phyloP scores from a whole-genome alignment of 1,140 invertebrate species.

The Paraescarpia echinospica region DNA sequence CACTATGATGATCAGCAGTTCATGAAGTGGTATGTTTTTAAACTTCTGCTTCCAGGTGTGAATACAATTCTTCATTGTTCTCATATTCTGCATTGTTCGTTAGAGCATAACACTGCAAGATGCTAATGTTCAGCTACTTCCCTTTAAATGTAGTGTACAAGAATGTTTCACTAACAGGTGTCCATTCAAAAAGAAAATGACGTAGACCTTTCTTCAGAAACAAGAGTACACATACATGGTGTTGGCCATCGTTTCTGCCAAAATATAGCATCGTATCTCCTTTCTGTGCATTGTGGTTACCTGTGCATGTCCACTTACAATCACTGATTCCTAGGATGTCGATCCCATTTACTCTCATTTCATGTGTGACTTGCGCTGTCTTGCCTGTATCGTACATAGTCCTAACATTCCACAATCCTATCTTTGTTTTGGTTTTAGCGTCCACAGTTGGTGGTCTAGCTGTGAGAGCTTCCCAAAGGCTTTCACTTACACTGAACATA shows the following conservation, averaged over 20 bases:
- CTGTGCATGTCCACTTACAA: slow-evolving; percentile 5
- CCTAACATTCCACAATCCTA: slow-evolving; percentile 33
- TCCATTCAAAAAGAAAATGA: no score
- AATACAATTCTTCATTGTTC: no score
- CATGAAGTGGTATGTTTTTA: no score
- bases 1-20: no score
- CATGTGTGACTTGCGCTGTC: slow-evolving; percentile 28
- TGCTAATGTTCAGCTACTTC: no score
- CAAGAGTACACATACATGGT: no score
- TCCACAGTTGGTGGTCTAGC: slow-evolving; percentile 26
- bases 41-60: no score
- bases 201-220: no score
- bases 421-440: slow-evolving; percentile 32
- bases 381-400: slow-evolving; percentile 35
- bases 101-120: no score
- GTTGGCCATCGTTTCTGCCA: background rate
- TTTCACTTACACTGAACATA: slow-evolving; percentile 16
- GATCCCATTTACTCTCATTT: slow-evolving; percentile 30
- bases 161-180: no score
- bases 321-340: slow-evolving; percentile 17
- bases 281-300: slow-evolving; percentile 14
- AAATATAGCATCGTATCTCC: background rate
- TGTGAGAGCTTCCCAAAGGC: slow-evolving; percentile 23
- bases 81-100: no score
- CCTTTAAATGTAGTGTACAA: no score